These are phyloP conservation scores for Pimephales promelas DNA, from an alignment of 2,113 vertebrate genomes.

Conservation along the genomic window DNA sequence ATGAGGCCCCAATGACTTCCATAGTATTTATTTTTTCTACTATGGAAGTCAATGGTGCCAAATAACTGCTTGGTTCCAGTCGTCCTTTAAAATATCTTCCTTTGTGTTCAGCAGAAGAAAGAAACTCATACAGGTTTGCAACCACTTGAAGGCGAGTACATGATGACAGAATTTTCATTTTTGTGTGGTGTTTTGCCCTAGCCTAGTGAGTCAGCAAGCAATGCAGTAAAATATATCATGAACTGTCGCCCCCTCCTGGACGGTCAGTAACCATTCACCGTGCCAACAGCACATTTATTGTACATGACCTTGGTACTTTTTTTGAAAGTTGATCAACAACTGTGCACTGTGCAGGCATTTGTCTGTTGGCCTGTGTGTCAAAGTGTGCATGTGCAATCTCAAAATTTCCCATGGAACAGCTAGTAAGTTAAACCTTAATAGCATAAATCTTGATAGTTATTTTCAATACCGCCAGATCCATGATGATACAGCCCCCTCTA, in stretches of 20 bases:
- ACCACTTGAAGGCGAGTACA: too few relatives aligned
- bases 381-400: conserved; percentile 9
- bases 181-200: too few relatives aligned
- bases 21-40: too few relatives aligned
- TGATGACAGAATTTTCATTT: too few relatives aligned
- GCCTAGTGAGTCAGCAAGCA: not conserved
- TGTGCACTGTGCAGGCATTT: conserved; percentile 6
- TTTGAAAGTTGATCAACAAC: not conserved
- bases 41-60: too few relatives aligned
- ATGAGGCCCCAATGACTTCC: too few relatives aligned
- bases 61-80: too few relatives aligned
- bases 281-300: not conserved
- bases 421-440: not conserved
- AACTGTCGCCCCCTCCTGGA: conserved; percentile 1
- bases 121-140: too few relatives aligned
- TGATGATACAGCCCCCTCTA: conserved; percentile 4
- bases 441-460: not conserved
- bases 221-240: not conserved
- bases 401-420: not conserved
- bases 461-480: not conserved
- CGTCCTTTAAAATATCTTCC: too few relatives aligned
- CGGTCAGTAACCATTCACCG: not conserved
- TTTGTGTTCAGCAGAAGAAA: too few relatives aligned
- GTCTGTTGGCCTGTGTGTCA: conserved; percentile 1
- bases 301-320: not conserved